Evolutionary conservation across 2,113 vertebrate genomes (phyloP), one percentile per base, ranked within the genome.

Genomic region (Sprattus sprattus): DNA sequence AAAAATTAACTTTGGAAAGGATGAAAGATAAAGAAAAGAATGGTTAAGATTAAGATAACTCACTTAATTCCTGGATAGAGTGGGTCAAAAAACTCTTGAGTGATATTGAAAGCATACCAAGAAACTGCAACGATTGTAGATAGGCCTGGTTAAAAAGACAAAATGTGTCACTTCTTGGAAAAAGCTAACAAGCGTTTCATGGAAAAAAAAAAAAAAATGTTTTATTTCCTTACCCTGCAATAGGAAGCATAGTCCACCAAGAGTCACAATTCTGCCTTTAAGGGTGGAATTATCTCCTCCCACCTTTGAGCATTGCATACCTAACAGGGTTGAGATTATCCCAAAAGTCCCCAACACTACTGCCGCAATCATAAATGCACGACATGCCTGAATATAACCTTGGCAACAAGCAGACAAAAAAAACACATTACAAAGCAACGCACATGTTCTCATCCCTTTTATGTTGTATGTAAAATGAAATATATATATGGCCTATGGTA

Each of bases 101-200:
- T 97, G 91, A 98, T 96, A 89, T 95, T 96, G 90, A 91, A 91
- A 22, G 97, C 97, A 0, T 98, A 98, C 97, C 97, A 98, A 49
- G 96, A 96, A 64, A 97, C 86, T 0, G 96, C 94, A 49, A 96
- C 95, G 95, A 97, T 95, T 39, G 95, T 96, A 47, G 95, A 96
- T 52, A 95, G 8, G 82, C 97, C 97, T 97, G 39, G 1, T 39
- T 39, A 39, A 54, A 20, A 84, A 78, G 9, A 85, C 45, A 75
- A 85, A 2, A 49, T 9, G 11, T 4, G 25, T 5, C 50, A 52
- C 2, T 52, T 16, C 50, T 52, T 52, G 10, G 52, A 5, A 57
- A 57, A 2, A 18, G 52, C 18, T 57, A 16, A 20, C 52, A 57
- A 57, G 16, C 3, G 0, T 6, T 20, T 20, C 52, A 57, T 57